Base-by-base conservation (phyloP, 1,140 invertebrate species). In the Apocrypta bakeri region DNA sequence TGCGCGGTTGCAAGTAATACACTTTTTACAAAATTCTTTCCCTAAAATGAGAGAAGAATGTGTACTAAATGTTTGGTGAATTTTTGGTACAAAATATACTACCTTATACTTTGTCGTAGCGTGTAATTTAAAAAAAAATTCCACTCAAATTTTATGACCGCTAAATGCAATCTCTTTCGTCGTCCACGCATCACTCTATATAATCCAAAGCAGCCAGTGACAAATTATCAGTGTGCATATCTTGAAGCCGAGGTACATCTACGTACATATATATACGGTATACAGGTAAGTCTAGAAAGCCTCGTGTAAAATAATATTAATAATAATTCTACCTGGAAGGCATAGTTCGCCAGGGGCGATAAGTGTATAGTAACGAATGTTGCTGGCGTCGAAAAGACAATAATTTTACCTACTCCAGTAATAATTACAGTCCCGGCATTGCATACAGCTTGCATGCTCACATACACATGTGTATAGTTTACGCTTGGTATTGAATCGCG, bases 301-400 rank as follows among this genome's bases (percentile, higher is more conserved):
- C 17, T 6, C 48, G 27, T 72, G 48, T 72, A 63, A 63, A 27
- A 12, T 33, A 80, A 80, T 80, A 80, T 80, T 72, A 80, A 80
- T 72, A 73, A 37, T 80, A 72, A 27, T n/a, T 76, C 73, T 33
- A 21, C 17, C 21, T 3, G 40, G 14, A 1, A 69, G 68, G 68
- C 68, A 14, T 31, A 29, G 29, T 17, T 27, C 48, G 29, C 31
- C 64, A 21, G 1, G 77, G 25, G 24, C 25, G 40, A 79, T 33
- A 79, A 79, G 31, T 56, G 33, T 37, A 37, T 37, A 4, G 21
- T 56, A 79, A 79, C 25, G 66, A 69, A 71, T 29, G 66, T 33
- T 12, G 71, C 17, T 24, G n/a, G 74, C 48, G n/a, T 8, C 48
- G 42, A 8, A 21, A n/a, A 31, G 80, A 76, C 40, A 81, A 81